Percentiles rank a stretch among this genome's conserved stretches.
These are phyloP conservation scores for Cataglyphis cursor DNA, from an alignment of 2,888 invertebrate genomes.

Conservation along the genomic window DNA sequence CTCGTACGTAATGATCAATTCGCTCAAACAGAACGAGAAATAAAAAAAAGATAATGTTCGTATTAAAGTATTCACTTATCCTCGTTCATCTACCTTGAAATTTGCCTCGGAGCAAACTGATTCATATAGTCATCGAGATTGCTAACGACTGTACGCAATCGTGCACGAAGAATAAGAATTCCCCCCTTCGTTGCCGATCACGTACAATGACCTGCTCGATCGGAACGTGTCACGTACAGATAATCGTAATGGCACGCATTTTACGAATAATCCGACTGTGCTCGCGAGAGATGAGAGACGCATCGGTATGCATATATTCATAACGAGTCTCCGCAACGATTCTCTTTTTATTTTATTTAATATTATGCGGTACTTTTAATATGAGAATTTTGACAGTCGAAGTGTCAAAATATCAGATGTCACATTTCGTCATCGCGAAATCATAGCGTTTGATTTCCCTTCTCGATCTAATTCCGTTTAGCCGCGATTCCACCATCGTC, in stretches of 20 bases:
- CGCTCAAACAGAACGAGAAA: not conserved
- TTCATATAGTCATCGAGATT: constrained; percentile 53
- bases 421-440: not conserved
- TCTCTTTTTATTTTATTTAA: not conserved
- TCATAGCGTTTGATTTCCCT: not conserved
- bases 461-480: constrained; percentile 25
- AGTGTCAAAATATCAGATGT: not conserved
- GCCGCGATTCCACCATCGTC: constrained; percentile 8
- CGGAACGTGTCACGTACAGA: constrained; percentile 72
- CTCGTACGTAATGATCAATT: constrained; percentile 11
- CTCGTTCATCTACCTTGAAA: constrained; percentile 40
- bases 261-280: constrained; percentile 72
- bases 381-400: not conserved
- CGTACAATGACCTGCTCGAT: constrained; percentile 72
- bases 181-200: constrained; percentile 66
- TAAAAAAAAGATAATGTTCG: constrained; percentile 14
- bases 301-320: constrained; percentile 67
- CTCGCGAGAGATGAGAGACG: constrained; percentile 59
- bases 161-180: constrained; percentile 64
- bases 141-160: constrained; percentile 66
- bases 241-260: constrained; percentile 77
- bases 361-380: constrained; percentile 22
- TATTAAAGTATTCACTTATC: constrained; percentile 57
- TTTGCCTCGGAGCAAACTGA: constrained; percentile 44
- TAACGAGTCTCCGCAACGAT: constrained; percentile 36